Percentiles rank a stretch among this genome's conserved stretches.
These are phyloP conservation scores for Aphaenogaster floridana DNA, from an alignment of 1,140 invertebrate genomes.

Conservation along the genomic window DNA sequence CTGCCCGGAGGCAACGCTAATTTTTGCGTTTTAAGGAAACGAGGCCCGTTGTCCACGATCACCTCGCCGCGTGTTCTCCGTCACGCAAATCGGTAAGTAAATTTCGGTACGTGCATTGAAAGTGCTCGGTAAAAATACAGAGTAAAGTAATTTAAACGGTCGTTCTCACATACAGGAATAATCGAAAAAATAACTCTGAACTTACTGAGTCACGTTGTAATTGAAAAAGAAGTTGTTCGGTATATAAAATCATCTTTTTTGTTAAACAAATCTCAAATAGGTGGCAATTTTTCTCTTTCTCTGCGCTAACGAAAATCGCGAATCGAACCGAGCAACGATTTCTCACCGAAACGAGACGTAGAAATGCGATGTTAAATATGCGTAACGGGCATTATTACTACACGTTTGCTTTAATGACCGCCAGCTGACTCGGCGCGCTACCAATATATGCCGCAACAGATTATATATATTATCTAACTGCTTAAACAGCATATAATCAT, in stretches of 20 bases:
- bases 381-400: slow-evolving; percentile 25
- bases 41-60: slow-evolving; percentile 33
- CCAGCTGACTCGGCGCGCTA: neutral
- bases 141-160: slow-evolving; percentile 21
- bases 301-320: neutral
- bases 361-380: slow-evolving; percentile 49
- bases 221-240: neutral
- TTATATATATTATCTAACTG: slow-evolving; percentile 57
- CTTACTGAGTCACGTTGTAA: neutral
- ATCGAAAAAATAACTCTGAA: neutral
- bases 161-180: neutral
- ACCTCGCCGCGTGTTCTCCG: neutral
- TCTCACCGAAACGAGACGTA: slow-evolving; percentile 26
- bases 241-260: neutral
- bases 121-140: neutral
- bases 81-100: slow-evolving; percentile 26
- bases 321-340: neutral
- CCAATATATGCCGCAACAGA: slow-evolving; percentile 16
- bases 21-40: slow-evolving; percentile 59
- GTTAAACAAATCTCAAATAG: slow-evolving; percentile 3
- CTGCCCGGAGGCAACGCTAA: slow-evolving; percentile 43
- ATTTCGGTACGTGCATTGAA: slow-evolving; percentile 17
- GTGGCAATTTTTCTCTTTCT: neutral
- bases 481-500: slow-evolving; percentile 30
- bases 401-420: slow-evolving; percentile 43